Evolutionary conservation across 2,888 invertebrate genomes (phyloP).

Genomic region (Hemithea aestivaria): DNA sequence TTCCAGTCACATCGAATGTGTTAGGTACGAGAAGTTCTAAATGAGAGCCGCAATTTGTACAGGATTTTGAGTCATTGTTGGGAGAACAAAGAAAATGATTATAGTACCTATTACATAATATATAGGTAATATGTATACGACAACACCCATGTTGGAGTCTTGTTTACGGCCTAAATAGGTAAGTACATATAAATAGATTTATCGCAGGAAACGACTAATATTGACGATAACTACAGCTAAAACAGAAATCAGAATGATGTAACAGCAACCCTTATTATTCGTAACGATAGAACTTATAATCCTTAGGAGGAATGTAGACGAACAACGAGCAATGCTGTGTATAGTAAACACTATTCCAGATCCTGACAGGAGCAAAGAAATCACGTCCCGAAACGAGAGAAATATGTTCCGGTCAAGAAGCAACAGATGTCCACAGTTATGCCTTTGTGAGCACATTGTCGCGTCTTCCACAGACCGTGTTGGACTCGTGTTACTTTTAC

Average conservation of each 20-base stretch:
- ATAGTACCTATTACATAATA: constrained; percentile 6
- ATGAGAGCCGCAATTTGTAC: too few relatives aligned
- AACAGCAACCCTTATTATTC: too few relatives aligned
- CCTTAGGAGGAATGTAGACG: too few relatives aligned
- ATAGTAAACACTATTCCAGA: constrained; percentile 8
- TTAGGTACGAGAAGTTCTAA: constrained; percentile 1
- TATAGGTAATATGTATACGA: constrained; percentile 15
- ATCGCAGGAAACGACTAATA: too few relatives aligned
- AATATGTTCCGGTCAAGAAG: constrained; percentile 17
- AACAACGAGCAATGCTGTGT: constrained; percentile 7
- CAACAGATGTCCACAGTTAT: constrained; percentile 31
- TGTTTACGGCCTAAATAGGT: too few relatives aligned
- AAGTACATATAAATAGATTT: too few relatives aligned
- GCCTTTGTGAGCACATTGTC: constrained; percentile 52
- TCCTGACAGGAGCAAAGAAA: constrained; percentile 4
- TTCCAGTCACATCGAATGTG: constrained; percentile 1
- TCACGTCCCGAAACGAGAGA: constrained; percentile 9
- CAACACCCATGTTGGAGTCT: too few relatives aligned
- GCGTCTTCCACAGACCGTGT: constrained; percentile 33
- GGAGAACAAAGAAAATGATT: constrained; percentile 3
- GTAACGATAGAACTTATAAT: too few relatives aligned
- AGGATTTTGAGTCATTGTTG: constrained; percentile 9
- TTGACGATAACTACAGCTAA: too few relatives aligned
- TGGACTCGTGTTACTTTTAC: constrained; percentile 24
- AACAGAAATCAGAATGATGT: too few relatives aligned